phyloP scores from a whole-genome alignment of 2,797 vertebrate genomes.

The Scleropages formosus region DNA sequence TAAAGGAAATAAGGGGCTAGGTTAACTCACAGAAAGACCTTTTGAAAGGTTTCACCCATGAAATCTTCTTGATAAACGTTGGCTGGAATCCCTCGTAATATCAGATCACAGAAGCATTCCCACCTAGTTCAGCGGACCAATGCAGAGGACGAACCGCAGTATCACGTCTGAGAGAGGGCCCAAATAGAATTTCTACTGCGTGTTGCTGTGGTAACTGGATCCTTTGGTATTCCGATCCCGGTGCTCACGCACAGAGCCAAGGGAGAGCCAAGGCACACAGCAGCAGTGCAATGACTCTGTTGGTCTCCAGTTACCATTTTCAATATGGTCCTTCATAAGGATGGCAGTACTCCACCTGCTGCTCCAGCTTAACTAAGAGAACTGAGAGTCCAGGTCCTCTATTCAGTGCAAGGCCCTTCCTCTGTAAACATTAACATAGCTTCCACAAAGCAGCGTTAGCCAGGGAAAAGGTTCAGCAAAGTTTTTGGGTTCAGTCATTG shows the following conservation, averaged over 20 bases:
- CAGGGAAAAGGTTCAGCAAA: neutral
- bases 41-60: constrained; percentile 20
- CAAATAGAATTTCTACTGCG: constrained; percentile 21
- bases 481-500: neutral
- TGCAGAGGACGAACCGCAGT: neutral
- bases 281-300: constrained; percentile 7
- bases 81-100: neutral
- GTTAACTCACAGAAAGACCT: neutral
- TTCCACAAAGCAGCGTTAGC: neutral
- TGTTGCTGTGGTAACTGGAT: constrained; percentile 35
- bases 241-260: constrained; percentile 25
- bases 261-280: constrained; percentile 31
- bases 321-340: constrained; percentile 11
- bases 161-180: constrained; percentile 9
- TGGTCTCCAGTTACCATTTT: constrained; percentile 38
- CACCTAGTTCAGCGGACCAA: constrained; percentile 12
- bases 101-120: constrained; percentile 18
- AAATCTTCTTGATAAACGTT: constrained; percentile 10
- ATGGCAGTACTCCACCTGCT: constrained; percentile 20
- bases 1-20: no score
- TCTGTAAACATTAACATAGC: neutral
- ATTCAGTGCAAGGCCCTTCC: neutral
- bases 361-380: neutral
- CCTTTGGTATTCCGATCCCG: constrained; percentile 38
- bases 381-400: neutral